Evolutionary conservation across 2,888 invertebrate species (phyloP).

Genomic region (Cantharis nigra): DNA sequence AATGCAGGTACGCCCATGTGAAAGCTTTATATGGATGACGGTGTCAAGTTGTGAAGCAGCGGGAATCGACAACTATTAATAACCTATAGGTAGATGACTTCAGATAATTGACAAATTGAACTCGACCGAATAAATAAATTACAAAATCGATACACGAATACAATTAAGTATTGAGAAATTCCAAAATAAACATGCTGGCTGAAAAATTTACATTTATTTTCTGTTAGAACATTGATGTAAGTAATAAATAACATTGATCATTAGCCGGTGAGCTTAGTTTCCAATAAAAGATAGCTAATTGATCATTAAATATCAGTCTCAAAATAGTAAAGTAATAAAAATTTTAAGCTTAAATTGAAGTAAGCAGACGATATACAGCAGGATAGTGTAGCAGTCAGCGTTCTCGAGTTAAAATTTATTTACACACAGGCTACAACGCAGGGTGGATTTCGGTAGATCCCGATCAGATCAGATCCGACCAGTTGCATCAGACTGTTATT

Average conservation of each 20-base stretch:
- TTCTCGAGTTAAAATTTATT: too few species aligned
- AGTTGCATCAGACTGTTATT: too few species aligned
- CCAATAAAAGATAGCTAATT: too few species aligned
- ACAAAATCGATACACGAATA: not conserved
- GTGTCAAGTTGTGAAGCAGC: constrained; percentile 11
- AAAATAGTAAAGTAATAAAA: too few species aligned
- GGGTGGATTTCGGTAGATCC: too few species aligned
- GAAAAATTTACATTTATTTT: not conserved
- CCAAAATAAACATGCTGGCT: not conserved
- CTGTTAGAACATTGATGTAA: not conserved
- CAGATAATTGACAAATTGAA: not conserved
- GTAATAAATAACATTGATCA: not conserved
- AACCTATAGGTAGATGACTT: not conserved
- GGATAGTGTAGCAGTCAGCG: too few species aligned
- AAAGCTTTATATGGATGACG: constrained; percentile 9
- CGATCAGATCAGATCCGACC: too few species aligned
- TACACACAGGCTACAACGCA: too few species aligned
- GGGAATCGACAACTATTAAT: not conserved
- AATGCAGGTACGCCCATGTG: constrained; percentile 1
- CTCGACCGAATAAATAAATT: not conserved
- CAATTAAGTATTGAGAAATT: not conserved
- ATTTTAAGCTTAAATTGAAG: too few species aligned
- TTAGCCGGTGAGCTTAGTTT: not conserved
- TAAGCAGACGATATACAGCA: too few species aligned
- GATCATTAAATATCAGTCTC: too few species aligned